Evolutionary conservation across 2,888 invertebrate genomes (phyloP), one percentile per base, ranked within the genome.

Genomic region (Drosophila fulvimacula): DNA sequence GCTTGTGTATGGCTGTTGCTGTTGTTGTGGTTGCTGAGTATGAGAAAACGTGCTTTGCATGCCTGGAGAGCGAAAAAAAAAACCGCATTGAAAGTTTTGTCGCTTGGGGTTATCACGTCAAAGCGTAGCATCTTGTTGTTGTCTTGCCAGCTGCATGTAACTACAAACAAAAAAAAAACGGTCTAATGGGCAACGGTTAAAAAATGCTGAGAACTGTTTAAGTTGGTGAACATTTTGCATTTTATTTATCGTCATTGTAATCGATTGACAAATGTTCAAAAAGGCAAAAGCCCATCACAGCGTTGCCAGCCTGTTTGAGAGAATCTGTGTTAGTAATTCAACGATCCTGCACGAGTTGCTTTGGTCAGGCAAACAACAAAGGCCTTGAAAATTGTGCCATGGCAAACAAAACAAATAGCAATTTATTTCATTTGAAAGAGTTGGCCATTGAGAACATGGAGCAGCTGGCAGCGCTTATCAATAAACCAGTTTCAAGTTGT

Each of bases 1-100:
- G 78, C 71, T 64, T 19, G 13, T 19, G 49, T 49, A 27, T n/a
- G 15, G 27, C 17, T 46, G 36, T 24, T 38, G 52, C 44, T 58
- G 36, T 48, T 56, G 65, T 61, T 49, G 62, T 64, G 56, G 46
- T 61, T 44, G 11, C 49, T 39, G 36, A 55, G 70, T 64, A 67
- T 80, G 79, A 75, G 69, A 76, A 86, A 88, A 88, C 88, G 88
- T 86, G 86, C 86, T 86, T 84, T 82, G 87, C 86, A 86, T 88
- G 58, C 60, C 60, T 57, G 49, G 44, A 44, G 64, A 63, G 62
- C 56, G 21, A 32, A 51, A 59, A 58, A 58, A 55, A 69, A 64
- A 69, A 66, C 60, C 53, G 68, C 76, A 85, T 80, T 88, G 84
- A 84, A 86, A 86, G 79, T 88, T 88, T 83, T 82, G 72, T 82